Conservation (phyloP, 2,113 vertebrate genomes). For the Cyanoderma ruficeps region DNA sequence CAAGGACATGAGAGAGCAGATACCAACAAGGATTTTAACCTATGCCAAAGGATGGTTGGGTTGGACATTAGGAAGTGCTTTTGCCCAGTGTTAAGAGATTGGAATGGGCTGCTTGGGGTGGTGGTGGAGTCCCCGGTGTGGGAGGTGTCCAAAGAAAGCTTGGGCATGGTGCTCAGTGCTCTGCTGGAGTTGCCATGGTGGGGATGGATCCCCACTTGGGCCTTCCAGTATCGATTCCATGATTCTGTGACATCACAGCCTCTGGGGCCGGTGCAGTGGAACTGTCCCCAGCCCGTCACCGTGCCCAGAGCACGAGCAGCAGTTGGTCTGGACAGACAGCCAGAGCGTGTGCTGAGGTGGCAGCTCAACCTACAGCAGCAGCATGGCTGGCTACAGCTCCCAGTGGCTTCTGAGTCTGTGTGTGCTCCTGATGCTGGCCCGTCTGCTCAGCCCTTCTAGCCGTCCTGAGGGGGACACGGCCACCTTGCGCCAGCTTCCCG, state of each 20-base stretch:
- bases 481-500: fast-evolving
- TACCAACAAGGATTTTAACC: not conserved
- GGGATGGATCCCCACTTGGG: not conserved
- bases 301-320: fast-evolving
- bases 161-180: no score
- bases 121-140: fast-evolving
- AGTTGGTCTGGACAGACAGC: fast-evolving
- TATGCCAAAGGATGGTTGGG: fast-evolving
- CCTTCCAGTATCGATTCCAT: not conserved
- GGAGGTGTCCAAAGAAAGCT: not conserved
- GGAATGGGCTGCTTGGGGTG: fast-evolving
- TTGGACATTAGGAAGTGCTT: not conserved
- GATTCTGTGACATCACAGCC: not conserved
- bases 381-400: not conserved
- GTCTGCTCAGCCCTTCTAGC: no score
- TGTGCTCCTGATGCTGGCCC: not conserved
- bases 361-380: not conserved
- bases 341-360: not conserved
- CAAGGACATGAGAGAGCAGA: not conserved
- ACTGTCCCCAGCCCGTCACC: not conserved
- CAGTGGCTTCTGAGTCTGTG: not conserved
- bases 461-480: fast-evolving
- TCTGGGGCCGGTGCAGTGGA: not conserved
- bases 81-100: fast-evolving
- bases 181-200: not conserved